phyloP scores from a whole-genome alignment of 2,888 invertebrate genomes.

The Nipponacmea schrenckii region DNA sequence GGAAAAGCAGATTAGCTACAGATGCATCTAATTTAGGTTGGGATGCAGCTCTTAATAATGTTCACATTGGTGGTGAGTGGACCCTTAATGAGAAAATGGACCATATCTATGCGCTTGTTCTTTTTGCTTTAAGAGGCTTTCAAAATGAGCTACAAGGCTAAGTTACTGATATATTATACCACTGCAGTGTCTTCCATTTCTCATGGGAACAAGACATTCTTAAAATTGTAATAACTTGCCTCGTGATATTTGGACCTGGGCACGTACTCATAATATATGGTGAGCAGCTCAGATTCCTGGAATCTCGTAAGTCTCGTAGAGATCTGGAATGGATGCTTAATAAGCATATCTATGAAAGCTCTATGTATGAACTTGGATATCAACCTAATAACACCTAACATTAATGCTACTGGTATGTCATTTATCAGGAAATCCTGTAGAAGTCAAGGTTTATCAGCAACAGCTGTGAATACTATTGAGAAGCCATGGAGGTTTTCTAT shows the following conservation, averaged over 20 bases:
- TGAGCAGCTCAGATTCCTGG: conserved; percentile 8
- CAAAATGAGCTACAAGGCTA: not conserved
- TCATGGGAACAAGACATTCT: conserved; percentile 18
- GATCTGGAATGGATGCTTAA: conserved; percentile 25
- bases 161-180: conserved; percentile 11
- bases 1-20: too few species aligned
- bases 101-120: too few species aligned
- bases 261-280: conserved; percentile 22
- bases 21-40: too few species aligned
- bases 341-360: not conserved
- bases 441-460: conserved; percentile 22
- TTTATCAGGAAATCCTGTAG: conserved; percentile 16
- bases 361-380: not conserved
- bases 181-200: conserved; percentile 16
- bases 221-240: conserved; percentile 10
- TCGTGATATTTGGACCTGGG: too few species aligned
- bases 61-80: too few species aligned
- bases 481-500: conserved; percentile 27
- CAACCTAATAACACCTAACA: conserved; percentile 1
- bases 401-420: conserved; percentile 9
- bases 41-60: too few species aligned
- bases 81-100: too few species aligned
- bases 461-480: too few species aligned
- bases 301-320: not conserved
- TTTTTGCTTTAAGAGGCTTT: conserved; percentile 3